Conservation (phyloP, 2,113 vertebrate species). For the Bufo gargarizans region DNA sequence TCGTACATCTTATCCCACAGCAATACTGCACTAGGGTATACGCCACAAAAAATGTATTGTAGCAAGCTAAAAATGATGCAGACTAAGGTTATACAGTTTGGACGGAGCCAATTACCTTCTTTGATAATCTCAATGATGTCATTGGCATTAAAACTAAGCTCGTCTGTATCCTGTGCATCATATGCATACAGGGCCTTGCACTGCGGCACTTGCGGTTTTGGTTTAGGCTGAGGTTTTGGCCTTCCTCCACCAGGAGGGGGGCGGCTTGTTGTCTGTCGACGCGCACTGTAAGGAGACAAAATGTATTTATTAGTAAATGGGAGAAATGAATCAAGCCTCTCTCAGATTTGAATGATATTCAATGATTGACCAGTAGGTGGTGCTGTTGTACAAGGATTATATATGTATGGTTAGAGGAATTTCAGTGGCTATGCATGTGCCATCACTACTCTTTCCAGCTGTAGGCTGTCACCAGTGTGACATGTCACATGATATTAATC, state of each 20-base stretch:
- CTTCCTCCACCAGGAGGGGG: slow-evolving; percentile 88
- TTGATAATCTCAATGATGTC: slow-evolving; percentile 94
- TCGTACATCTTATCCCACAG: no score
- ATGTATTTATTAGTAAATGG: not conserved
- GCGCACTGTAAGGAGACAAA: slow-evolving; percentile 71
- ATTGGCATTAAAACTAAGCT: slow-evolving; percentile 96
- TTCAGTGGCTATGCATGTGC: not conserved
- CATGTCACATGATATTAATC: not conserved
- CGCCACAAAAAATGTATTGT: not conserved
- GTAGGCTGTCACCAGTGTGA: not conserved
- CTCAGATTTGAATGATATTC: not conserved
- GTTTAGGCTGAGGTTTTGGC: slow-evolving; percentile 94
- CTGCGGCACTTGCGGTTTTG: slow-evolving; percentile 95
- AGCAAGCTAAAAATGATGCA: not conserved
- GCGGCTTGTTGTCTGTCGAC: slow-evolving; percentile 82
- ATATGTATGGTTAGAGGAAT: not conserved
- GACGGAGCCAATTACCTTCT: slow-evolving; percentile 78
- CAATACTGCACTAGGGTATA: no score
- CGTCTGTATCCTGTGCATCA: slow-evolving; percentile 97
- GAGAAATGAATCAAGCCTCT: not conserved
- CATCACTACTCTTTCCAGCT: not conserved
- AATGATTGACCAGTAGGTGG: slow-evolving; percentile 15
- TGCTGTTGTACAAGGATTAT: not conserved
- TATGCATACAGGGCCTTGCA: slow-evolving; percentile 96
- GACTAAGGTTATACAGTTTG: not conserved